Evolutionary conservation across 2,888 invertebrate species (phyloP).

Genomic region (Ceriagrion tenellum): DNA sequence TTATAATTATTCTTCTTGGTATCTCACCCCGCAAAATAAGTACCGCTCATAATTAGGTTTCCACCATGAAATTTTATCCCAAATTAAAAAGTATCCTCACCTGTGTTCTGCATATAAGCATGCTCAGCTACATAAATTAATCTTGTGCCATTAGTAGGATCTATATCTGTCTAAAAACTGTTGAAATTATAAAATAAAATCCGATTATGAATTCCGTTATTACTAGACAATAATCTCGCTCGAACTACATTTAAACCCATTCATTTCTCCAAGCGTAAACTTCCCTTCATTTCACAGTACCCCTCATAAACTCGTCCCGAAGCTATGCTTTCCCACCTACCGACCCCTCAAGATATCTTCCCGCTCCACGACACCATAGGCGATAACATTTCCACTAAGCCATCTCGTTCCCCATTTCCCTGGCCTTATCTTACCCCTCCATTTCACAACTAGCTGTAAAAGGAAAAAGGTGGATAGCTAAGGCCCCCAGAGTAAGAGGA

Average conservation of each 20-base stretch:
- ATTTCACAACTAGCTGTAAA: not conserved
- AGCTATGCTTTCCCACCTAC: not conserved
- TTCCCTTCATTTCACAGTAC: not conserved
- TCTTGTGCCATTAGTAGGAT: too few relatives aligned
- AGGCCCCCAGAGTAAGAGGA: not conserved
- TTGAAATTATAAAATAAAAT: too few relatives aligned
- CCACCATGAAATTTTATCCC: too few relatives aligned
- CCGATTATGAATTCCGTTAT: too few relatives aligned
- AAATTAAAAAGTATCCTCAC: too few relatives aligned
- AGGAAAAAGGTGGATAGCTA: not conserved
- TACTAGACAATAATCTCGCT: too few relatives aligned
- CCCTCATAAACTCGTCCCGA: not conserved
- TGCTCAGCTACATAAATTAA: too few relatives aligned
- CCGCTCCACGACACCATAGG: not conserved
- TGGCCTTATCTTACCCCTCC: not conserved
- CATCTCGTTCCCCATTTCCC: not conserved
- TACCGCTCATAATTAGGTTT: too few relatives aligned
- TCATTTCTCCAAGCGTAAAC: not conserved
- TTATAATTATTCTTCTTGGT: too few relatives aligned
- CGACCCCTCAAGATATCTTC: not conserved
- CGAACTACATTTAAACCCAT: not conserved
- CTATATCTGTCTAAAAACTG: too few relatives aligned
- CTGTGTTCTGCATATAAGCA: too few relatives aligned
- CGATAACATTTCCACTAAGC: not conserved
- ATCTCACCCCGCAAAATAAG: too few relatives aligned